Conservation (phyloP, 92 coral and sea anemone genomes). For the Palythoa heliodiscus region DNA sequence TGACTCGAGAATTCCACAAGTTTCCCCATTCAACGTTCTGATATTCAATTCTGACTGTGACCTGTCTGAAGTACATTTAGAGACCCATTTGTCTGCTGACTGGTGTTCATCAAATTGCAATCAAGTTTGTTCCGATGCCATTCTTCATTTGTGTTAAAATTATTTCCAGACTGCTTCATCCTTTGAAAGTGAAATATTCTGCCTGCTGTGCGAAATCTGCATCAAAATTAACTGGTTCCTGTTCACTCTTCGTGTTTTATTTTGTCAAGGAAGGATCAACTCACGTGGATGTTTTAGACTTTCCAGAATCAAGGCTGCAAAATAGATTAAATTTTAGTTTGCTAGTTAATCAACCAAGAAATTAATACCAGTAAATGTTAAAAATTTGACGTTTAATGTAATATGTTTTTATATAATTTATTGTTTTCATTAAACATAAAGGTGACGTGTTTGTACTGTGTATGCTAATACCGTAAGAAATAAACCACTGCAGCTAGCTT, state of each 20-base stretch:
- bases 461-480: neutral
- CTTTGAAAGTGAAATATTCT: constrained; percentile 12
- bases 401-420: neutral
- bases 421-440: neutral
- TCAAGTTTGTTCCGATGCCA: constrained; percentile 7
- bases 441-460: neutral
- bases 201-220: neutral
- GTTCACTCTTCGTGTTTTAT: constrained; percentile 6
- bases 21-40: constrained; percentile 9
- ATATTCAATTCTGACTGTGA: constrained; percentile 35
- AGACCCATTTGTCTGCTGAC: constrained; percentile 31
- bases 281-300: neutral
- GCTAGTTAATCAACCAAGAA: neutral
- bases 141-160: neutral
- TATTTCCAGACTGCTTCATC: constrained; percentile 36
- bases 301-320: neutral
- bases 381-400: neutral
- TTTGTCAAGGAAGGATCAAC: neutral
- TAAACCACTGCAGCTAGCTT: neutral
- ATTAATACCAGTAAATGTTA: too few relatives aligned
- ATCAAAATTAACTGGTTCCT: constrained; percentile 14
- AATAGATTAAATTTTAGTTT: neutral
- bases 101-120: constrained; percentile 20
- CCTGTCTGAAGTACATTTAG: constrained; percentile 23
- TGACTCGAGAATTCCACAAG: constrained; percentile 17